Percentiles rank a stretch among this genome's conserved stretches.
Evolutionary conservation across 2,113 vertebrate species (phyloP).

Genomic region (Eidolon helvum): DNA sequence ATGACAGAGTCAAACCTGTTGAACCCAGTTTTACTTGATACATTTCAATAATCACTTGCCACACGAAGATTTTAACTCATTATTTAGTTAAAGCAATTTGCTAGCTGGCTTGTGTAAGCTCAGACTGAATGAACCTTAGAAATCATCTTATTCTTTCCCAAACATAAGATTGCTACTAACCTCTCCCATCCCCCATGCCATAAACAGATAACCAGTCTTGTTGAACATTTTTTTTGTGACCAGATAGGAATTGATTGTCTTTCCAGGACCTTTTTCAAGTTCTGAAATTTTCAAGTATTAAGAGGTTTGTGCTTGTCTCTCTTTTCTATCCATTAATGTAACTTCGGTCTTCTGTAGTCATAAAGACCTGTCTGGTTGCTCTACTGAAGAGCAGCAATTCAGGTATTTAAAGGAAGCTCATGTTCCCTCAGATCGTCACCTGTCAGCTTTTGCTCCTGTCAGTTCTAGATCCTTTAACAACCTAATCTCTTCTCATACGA

Average conservation of each 20-base stretch:
- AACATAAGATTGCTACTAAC: not conserved
- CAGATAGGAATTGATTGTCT: not conserved
- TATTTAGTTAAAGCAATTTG: constrained; percentile 12
- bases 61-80: not conserved
- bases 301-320: not conserved
- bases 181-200: too few relatives aligned
- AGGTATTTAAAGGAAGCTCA: not conserved
- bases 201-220: not conserved
- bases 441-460: not conserved
- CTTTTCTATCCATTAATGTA: not conserved
- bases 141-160: not conserved
- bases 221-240: not conserved
- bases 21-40: not conserved
- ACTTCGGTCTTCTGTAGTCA: not conserved
- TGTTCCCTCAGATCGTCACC: not conserved
- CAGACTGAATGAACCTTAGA: constrained; percentile 4
- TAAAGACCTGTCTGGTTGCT: not conserved
- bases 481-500: not conserved
- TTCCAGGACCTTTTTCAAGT: not conserved
- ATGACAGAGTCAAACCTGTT: not conserved
- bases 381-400: not conserved
- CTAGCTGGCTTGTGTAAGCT: not conserved
- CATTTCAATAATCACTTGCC: not conserved
- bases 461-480: not conserved
- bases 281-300: not conserved